phyloP scores from a whole-genome alignment of 2,888 invertebrate species.

The Ichneumoninae sp. region DNA sequence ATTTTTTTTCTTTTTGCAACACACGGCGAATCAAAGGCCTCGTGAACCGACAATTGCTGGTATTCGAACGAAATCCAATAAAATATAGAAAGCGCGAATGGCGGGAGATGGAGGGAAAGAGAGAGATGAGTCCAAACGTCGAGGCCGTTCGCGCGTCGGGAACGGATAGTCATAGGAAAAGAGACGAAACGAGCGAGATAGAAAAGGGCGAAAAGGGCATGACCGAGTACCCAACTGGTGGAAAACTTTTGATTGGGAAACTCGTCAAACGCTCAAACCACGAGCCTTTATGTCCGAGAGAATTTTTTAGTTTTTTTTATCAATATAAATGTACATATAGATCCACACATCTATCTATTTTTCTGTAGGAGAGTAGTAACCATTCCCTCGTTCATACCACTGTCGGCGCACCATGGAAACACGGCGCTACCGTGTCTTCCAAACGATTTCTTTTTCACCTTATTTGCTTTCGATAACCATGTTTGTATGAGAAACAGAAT shows the following conservation, averaged over 20 bases:
- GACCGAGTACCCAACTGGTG: conserved; percentile 71
- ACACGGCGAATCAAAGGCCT: conserved; percentile 69
- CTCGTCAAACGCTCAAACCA: conserved; percentile 76
- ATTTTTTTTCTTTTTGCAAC: conserved; percentile 48
- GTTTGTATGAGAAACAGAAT: not conserved
- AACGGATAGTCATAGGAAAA: conserved; percentile 62
- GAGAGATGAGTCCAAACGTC: conserved; percentile 69
- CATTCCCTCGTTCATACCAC: conserved; percentile 18
- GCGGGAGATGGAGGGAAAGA: conserved; percentile 31
- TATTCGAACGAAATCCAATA: conserved; percentile 75
- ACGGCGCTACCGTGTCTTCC: conserved; percentile 17
- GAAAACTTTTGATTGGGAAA: conserved; percentile 78
- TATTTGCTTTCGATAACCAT: conserved; percentile 26
- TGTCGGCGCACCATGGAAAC: conserved; percentile 20
- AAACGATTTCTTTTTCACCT: conserved; percentile 34
- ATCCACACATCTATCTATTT: conserved; percentile 32
- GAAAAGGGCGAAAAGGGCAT: conserved; percentile 66
- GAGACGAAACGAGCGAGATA: conserved; percentile 43
- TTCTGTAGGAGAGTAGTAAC: conserved; percentile 25
- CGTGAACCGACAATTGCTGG: conserved; percentile 73
- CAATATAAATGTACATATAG: conserved; percentile 27
- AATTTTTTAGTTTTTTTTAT: conserved; percentile 43
- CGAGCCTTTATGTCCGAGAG: conserved; percentile 63
- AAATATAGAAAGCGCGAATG: conserved; percentile 72
- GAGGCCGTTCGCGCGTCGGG: conserved; percentile 67